These are phyloP conservation scores for Telenomus remus DNA, from an alignment of 1,140 invertebrate genomes.

Conservation along the genomic window DNA sequence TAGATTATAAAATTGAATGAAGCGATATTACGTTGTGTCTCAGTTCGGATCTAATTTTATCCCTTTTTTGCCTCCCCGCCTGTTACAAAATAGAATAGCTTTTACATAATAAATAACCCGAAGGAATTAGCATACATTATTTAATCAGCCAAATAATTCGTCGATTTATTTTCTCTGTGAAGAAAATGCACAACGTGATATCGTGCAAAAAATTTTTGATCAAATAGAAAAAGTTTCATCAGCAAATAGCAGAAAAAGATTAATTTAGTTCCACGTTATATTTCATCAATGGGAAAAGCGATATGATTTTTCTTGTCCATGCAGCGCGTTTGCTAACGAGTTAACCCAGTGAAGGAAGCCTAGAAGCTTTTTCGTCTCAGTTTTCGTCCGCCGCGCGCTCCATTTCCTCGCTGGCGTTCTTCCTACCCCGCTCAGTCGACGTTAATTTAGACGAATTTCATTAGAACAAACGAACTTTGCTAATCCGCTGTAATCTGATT, in stretches of 20 bases:
- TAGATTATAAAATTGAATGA: slow-evolving; percentile 50
- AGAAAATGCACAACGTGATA: no score
- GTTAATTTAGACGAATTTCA: slow-evolving; percentile 76
- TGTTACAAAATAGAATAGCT: no score
- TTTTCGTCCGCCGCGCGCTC: slow-evolving; percentile 43
- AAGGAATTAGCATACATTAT: neutral
- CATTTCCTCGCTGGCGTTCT: slow-evolving; percentile 44
- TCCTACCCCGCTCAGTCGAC: slow-evolving; percentile 54
- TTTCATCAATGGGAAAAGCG: slow-evolving; percentile 29
- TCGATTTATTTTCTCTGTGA: no score
- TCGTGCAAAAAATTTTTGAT: neutral
- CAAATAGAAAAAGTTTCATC: slow-evolving; percentile 5
- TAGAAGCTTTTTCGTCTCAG: slow-evolving; percentile 58
- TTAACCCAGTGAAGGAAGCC: slow-evolving; percentile 57
- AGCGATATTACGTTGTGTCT: slow-evolving; percentile 25
- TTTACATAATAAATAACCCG: no score
- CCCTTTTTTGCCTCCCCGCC: no score
- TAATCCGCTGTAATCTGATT: slow-evolving; percentile 76
- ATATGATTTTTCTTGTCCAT: slow-evolving; percentile 51
- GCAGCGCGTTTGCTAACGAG: slow-evolving; percentile 44
- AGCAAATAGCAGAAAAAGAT: slow-evolving; percentile 12
- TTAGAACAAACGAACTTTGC: slow-evolving; percentile 76
- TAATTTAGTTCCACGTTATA: slow-evolving; percentile 7
- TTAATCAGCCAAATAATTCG: neutral
- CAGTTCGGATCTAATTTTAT: slow-evolving; percentile 30